A percentile compares a stretch with the other conserved stretches of the same genome.
Evolutionary conservation across 2,888 invertebrate species (phyloP).

Genomic region (Xanthia icteritia): DNA sequence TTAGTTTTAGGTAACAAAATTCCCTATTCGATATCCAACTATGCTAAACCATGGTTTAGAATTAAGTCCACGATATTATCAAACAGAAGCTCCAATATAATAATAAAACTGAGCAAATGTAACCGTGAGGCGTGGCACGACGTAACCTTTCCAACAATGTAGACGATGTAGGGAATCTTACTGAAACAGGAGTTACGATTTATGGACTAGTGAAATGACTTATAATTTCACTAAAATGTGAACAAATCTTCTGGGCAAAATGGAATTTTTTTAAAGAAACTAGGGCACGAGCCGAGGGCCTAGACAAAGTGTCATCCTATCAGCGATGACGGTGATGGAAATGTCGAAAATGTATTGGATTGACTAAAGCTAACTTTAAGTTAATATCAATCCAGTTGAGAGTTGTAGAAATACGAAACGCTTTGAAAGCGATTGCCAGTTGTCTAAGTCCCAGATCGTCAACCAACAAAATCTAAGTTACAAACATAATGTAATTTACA

Average conservation of each 20-base stretch:
- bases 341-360: too few relatives aligned
- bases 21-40: background rate
- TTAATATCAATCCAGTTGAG: too few relatives aligned
- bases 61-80: slow-evolving; percentile 28
- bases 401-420: too few relatives aligned
- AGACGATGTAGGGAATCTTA: slow-evolving; percentile 34
- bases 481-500: background rate
- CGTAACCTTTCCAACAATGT: slow-evolving; percentile 51
- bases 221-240: background rate
- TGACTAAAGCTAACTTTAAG: too few relatives aligned
- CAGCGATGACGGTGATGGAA: too few relatives aligned
- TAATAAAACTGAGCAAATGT: slow-evolving; percentile 58
- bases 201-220: slow-evolving; percentile 7
- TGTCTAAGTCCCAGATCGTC: too few relatives aligned
- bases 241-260: background rate
- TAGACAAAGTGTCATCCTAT: too few relatives aligned
- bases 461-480: background rate
- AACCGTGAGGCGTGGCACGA: slow-evolving; percentile 62
- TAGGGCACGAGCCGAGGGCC: too few relatives aligned
- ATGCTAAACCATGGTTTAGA: background rate
- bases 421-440: background rate
- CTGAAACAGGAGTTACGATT: slow-evolving; percentile 27
- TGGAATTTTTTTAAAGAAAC: too few relatives aligned
- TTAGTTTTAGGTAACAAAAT: background rate
- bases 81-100: slow-evolving; percentile 57